These are phyloP conservation scores for Oxyteleia sp. DNA, from an alignment of 2,888 invertebrate species.

Conservation along the genomic window DNA sequence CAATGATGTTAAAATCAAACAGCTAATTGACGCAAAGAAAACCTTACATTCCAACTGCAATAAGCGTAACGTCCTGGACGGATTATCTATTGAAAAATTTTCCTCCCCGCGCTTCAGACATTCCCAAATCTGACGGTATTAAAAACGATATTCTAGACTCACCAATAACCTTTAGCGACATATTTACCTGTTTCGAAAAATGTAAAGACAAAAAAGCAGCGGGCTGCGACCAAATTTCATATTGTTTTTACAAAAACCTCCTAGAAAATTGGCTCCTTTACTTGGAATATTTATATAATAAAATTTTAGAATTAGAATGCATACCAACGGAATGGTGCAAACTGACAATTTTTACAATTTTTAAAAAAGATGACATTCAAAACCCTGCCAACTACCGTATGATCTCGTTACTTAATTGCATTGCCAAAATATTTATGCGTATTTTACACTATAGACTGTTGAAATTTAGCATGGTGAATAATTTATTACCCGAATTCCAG, in stretches of 20 bases:
- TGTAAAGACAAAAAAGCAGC: constrained; percentile 11
- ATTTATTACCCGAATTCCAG: constrained; percentile 26
- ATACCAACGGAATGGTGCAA: constrained; percentile 2
- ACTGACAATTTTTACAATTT: constrained; percentile 11
- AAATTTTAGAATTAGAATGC: neutral
- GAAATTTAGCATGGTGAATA: neutral
- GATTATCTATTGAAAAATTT: neutral
- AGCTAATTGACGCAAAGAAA: neutral
- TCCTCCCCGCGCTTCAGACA: neutral
- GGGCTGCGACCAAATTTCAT: neutral
- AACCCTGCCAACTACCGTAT: constrained; percentile 12
- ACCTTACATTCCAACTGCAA: too few species aligned
- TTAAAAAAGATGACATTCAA: neutral
- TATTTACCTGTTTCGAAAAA: neutral
- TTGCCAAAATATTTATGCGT: constrained; percentile 21
- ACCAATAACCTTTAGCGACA: neutral
- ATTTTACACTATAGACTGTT: constrained; percentile 6
- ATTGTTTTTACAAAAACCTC: neutral
- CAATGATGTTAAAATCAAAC: neutral
- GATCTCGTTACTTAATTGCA: constrained; percentile 5
- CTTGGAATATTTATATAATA: neutral
- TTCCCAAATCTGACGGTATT: neutral
- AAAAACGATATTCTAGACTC: too few species aligned
- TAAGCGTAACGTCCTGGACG: neutral
- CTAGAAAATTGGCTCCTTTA: neutral